phyloP scores from a whole-genome alignment of 92 coral and sea anemone genomes.

The Blastomussa wellsi region DNA sequence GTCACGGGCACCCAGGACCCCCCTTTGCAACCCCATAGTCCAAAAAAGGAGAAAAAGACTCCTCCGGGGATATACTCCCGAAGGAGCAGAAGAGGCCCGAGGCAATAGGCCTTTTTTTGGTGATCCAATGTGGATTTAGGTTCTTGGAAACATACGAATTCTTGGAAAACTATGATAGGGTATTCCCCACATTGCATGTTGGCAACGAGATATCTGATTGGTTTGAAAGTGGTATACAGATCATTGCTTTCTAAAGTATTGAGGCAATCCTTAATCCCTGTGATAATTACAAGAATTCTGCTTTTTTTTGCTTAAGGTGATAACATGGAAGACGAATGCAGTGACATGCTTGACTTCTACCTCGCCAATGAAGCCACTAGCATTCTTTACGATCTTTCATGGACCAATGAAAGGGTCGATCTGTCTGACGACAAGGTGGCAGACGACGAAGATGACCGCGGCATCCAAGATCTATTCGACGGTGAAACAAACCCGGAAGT shows the following conservation, averaged over 20 bases:
- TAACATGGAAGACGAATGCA: constrained; percentile 13
- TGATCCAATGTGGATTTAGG: background rate
- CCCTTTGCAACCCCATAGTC: too few species aligned
- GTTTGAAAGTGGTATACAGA: background rate
- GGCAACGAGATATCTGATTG: constrained; percentile 2
- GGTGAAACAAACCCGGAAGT: constrained; percentile 20
- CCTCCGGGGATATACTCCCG: too few species aligned
- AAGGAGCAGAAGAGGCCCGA: too few species aligned
- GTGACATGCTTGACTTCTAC: background rate
- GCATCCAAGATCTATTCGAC: constrained; percentile 29
- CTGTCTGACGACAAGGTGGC: background rate
- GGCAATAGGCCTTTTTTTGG: too few species aligned
- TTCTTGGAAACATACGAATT: background rate
- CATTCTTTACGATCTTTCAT: background rate
- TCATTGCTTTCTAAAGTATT: background rate
- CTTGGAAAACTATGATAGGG: constrained; percentile 7
- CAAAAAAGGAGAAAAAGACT: too few species aligned
- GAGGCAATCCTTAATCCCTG: background rate
- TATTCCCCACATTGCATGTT: background rate
- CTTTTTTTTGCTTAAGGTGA: background rate
- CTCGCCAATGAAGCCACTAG: constrained; percentile 3
- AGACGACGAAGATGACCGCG: constrained; percentile 1
- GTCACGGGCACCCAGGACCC: too few species aligned
- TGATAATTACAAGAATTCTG: background rate
- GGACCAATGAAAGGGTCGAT: background rate